Percentiles rank a stretch among this genome's conserved stretches.
Evolutionary conservation across 2,888 invertebrate genomes (phyloP).

Genomic region (Oxytorus armatus): DNA sequence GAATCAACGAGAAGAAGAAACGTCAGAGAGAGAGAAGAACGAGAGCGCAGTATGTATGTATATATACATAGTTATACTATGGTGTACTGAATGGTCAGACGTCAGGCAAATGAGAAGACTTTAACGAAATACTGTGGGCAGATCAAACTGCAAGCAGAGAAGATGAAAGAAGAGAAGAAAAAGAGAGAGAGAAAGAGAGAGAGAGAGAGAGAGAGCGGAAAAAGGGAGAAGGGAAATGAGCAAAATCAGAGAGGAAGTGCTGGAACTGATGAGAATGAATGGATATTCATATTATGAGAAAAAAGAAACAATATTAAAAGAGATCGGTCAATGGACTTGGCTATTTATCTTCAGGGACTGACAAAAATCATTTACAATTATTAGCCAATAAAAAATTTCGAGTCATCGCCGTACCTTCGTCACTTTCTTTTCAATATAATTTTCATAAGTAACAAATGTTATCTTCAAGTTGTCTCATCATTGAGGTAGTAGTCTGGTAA

Average conservation of each 20-base stretch:
- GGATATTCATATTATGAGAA: constrained; percentile 18
- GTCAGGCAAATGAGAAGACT: constrained; percentile 45
- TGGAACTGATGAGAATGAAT: constrained; percentile 40
- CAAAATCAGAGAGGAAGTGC: constrained; percentile 41
- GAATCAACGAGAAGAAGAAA: constrained; percentile 52
- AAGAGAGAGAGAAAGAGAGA: constrained; percentile 15
- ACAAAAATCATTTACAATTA: not conserved
- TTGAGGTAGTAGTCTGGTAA: too few species aligned
- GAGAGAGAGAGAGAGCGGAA: constrained; percentile 21
- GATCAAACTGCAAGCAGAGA: constrained; percentile 45
- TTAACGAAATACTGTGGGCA: constrained; percentile 52
- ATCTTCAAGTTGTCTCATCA: too few species aligned
- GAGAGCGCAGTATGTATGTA: not conserved
- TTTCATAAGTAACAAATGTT: too few species aligned
- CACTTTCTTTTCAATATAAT: too few species aligned
- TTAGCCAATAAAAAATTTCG: constrained; percentile 1
- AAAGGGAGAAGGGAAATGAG: constrained; percentile 43
- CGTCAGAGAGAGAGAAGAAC: constrained; percentile 50
- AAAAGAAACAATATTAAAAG: constrained; percentile 16
- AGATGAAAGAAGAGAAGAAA: constrained; percentile 28
- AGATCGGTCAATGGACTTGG: constrained; percentile 45
- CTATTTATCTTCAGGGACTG: not conserved
- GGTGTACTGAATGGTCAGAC: constrained; percentile 3
- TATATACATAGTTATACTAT: constrained; percentile 17
- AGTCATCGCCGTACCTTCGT: not conserved